A percentile compares a stretch with the other conserved stretches of the same genome.
Evolutionary conservation across 2,797 vertebrate species (phyloP).

Genomic region (Spea hammondii): DNA sequence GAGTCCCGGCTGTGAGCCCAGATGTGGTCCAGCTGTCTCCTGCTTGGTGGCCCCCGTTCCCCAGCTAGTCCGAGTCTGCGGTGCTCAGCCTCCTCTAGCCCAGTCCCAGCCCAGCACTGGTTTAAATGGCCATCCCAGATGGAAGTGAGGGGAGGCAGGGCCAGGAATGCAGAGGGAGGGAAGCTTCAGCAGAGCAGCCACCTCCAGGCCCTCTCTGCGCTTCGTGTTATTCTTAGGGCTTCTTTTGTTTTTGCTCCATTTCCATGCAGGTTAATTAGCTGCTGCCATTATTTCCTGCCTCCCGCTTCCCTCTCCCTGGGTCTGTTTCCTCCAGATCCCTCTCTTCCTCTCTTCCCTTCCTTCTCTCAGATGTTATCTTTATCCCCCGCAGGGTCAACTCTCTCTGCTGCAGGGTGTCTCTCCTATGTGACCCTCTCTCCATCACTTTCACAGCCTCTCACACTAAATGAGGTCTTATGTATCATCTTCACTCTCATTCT

Average conservation of each 20-base stretch:
- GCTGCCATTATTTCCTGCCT: slow-evolving; percentile 1
- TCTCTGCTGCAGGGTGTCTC: not conserved
- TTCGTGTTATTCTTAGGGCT: not conserved
- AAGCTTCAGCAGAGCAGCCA: not conserved
- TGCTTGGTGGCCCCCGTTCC: not conserved
- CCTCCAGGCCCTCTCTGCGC: not conserved
- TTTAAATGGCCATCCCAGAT: slow-evolving; percentile 35
- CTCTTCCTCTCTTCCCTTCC: not conserved
- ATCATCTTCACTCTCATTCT: too few relatives aligned
- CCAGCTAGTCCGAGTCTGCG: not conserved
- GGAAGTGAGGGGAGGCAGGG: slow-evolving; percentile 24
- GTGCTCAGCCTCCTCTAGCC: slow-evolving; percentile 7
- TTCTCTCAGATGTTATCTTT: not conserved
- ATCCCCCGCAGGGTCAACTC: not conserved
- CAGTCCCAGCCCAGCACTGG: slow-evolving; percentile 32
- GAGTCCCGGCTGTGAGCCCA: not conserved
- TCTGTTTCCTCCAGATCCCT: slow-evolving; percentile 23
- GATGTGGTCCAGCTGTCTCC: not conserved
- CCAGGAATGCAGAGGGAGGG: slow-evolving; percentile 16
- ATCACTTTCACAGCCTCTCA: too few relatives aligned
- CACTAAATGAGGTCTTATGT: too few relatives aligned
- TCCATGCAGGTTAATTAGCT: not conserved
- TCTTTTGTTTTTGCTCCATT: not conserved
- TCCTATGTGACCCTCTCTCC: too few relatives aligned
- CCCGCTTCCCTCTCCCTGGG: not conserved